Evolutionary conservation across 2,888 invertebrate genomes (phyloP), one percentile per base, ranked within the genome.

Genomic region (Tenthredo livida): DNA sequence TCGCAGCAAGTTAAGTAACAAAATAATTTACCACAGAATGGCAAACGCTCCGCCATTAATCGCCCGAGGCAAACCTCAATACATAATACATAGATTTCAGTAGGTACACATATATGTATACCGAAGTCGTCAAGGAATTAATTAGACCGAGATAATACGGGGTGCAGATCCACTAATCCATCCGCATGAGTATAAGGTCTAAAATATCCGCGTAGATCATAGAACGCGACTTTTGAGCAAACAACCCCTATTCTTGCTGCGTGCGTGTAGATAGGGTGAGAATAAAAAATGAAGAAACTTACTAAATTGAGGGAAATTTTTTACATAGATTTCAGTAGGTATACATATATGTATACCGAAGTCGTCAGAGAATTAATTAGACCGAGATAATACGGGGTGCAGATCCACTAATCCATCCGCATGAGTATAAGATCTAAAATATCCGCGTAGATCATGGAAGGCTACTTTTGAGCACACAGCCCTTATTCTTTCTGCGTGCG

Each of bases 1-100:
- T 61, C 33, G 33, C 21, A 1, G 78, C 40, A 58, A 1, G 43
- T 10, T 33, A 47, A 25, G 47, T 47, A 78, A 58, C 12, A 33
- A 80, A 80, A 80, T 80, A 80, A 80, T 80, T 58, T 29, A 58
- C 21, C 61, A 58, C 58, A 58, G n/a, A 80, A 80, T 61, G 78
- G 78, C 58, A 17, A 78, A 54, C 78, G 78, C 33, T 37, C 21
- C 29, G 17, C 12, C 5, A 17, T 33, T 67, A 67, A 67, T 67
- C 15, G 29, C 67, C 67, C 67, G 2, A 67, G 33, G 67, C 67
- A 29, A 33, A 67, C 33, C 67, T 67, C 29, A 67, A 29, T 67
- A 67, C 25, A 25, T 33, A 17, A 21, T 43, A 29, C 73, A n/a
- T 15, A 72, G 5, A 73, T 43, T n/a, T 43, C 40, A 7, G 25